phyloP scores from a whole-genome alignment of 1,140 invertebrate species.

The Drosophila watanabei region DNA sequence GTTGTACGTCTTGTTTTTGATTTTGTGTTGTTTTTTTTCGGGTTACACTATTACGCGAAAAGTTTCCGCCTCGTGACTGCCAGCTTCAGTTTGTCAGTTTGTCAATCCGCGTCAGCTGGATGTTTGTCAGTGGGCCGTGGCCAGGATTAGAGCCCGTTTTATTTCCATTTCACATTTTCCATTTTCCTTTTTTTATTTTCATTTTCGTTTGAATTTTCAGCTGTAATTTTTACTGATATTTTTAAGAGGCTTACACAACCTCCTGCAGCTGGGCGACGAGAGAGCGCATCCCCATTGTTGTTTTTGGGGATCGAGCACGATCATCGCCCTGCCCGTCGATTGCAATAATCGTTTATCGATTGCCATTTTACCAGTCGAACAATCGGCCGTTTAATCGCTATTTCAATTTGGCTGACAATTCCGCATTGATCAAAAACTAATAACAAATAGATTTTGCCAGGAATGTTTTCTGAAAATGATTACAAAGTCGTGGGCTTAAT shows the following conservation, averaged over 20 bases:
- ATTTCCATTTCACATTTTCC: constrained; percentile 16
- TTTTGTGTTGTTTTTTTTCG: constrained; percentile 21
- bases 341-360: constrained; percentile 35
- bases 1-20: constrained; percentile 16
- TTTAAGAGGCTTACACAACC: constrained; percentile 39
- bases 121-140: constrained; percentile 52
- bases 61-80: constrained; percentile 69
- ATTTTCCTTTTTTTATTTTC: constrained; percentile 3
- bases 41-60: constrained; percentile 54
- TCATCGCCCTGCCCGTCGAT: constrained; percentile 5
- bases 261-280: constrained; percentile 26
- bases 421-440: constrained; percentile 20
- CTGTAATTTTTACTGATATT: not conserved
- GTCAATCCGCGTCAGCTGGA: constrained; percentile 43
- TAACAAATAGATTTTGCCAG: constrained; percentile 1
- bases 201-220: not conserved
- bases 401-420: constrained; percentile 11
- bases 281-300: constrained; percentile 26
- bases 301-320: not conserved
- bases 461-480: constrained; percentile 6
- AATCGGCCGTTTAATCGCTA: constrained; percentile 19
- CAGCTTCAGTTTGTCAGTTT: constrained; percentile 48
- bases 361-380: constrained; percentile 10
- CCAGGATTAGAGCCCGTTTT: constrained; percentile 67
- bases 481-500: constrained; percentile 12